Base-by-base conservation (phyloP, 2,888 invertebrate genomes). In the Limnephilus auricula region DNA sequence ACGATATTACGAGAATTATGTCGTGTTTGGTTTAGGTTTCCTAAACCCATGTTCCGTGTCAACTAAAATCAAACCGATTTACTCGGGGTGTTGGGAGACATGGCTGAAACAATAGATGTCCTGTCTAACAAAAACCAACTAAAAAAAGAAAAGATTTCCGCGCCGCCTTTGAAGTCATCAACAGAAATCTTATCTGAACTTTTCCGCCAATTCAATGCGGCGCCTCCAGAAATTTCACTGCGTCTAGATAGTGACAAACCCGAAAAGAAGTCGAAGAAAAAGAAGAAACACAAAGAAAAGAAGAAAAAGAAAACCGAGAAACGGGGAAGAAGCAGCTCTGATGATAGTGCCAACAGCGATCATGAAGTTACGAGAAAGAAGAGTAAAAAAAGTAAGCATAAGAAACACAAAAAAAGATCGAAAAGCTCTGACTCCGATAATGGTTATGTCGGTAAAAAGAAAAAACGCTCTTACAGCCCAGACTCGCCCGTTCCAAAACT, bases 151-250 rank as follows among this genome's bases (percentile, higher is more conserved):
- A 89, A 89, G 88, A 83, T n/a, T 30, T 40, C 90, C 79, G 84
- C 50, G 40, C 86, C 84, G 12, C 87, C 89, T 30, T 87, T 89
- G 13, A 91, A 98, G 94, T 97, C 97, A 12, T 98, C 98, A 0
- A 97, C 96, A 94, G 98, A 98, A 95, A 98, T 98, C 94, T 95
- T 98, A 32, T 97, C 98, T 0, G 98, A 98, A 95, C 95, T 98
- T 0, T 98, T 98, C 94, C 96, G 97, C 94, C 97, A 97, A 37
- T 98, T 98, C 94, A 97, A 98, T 94, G 97, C 97, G 2, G 97
- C 96, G 93, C 97, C 97, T 25, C 97, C 97, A 18, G 65, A 91
- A 83, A 94, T 94, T 12, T 94, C 95, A 92, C 94, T 88, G 93
- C 37, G 88, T 79, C 93, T 25, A 94, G 94, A 65, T 94, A 94